Evolutionary conservation across 2,113 vertebrate species (phyloP), one percentile per base, ranked within the genome.

Genomic region (Otis tarda): DNA sequence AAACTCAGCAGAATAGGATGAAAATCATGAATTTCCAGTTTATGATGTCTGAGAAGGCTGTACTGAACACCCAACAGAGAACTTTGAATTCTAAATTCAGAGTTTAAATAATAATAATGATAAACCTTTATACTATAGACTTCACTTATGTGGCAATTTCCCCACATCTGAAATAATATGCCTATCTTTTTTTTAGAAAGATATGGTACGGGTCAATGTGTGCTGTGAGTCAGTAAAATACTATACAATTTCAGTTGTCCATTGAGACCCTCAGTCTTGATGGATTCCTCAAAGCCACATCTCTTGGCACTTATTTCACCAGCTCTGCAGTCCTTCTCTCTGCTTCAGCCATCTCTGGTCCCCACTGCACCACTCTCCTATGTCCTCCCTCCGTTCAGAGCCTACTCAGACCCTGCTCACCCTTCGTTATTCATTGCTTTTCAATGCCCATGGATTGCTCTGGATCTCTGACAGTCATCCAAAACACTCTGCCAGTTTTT

Each of bases 311-410:
- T 55, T 56, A 22, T 3, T 56, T 81, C n/a, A 56, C 19, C 12
- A 69, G 9, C 22, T 83, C 28, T 92, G 22, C 45, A 61, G n/a
- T 78, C 25, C 2, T 52, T 53, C 20, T 61, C 10, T 45, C 19
- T 31, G 28, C 13, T 5, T 50, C 23, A 55, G 8, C 47, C 16
- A 10, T 10, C 27, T 70, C 41, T 55, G 31, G 4, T 82, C 10
- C 23, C 31, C 6, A 6, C 3, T 39, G 22, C 24, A 37, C 27
- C 2, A 22, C 14, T 9, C 27, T 35, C 14, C 43, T 3, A 0
- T 30, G n/a, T 52, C 27, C 6, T 81, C 9, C 8, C 5, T 61
- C 21, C 30, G 15, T 60, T 60, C 25, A 47, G 41, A 9, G 25
- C 20, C n/a, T 56, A 6, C 18, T 61, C 35, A 45, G 41, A 9